Base-by-base conservation (phyloP, 2,888 invertebrate genomes). In the Proisotoma minuta region DNA sequence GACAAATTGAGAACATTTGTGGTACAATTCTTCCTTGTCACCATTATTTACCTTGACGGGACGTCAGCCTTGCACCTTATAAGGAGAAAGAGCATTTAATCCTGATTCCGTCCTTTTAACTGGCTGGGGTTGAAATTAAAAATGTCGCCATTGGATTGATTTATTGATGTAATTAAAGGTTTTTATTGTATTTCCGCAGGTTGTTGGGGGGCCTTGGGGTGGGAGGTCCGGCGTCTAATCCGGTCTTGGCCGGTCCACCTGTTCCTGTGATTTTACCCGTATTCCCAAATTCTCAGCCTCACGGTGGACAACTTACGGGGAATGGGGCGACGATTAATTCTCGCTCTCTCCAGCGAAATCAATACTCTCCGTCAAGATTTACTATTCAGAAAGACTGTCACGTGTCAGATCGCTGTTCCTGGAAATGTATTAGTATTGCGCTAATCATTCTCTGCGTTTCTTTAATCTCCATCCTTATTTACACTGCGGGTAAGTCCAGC, bases 391-490 rank as follows among this genome's bases (percentile, higher is more conserved):
- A 93, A 81, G 86, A 91, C 75, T 92, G 91, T 82, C 90, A 89
- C 79, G 74, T 74, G 60, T 74, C 74, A 52, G 91, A 91, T 79
- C 85, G 91, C 75, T 95, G 95, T 84, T 91, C 93, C 78, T 96
- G 96, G 96, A 92, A 93, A 81, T 95, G 94, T 80, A 87, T 91
- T 79, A 91, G 92, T 79, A 91, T 96, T 79, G 87, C 89, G 76
- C 87, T 95, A 81, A 91, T 95, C 79, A 84, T 94, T 78, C 83
- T 95, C 76, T 87, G 89, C 77, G 89, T 94, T 77, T 88, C 89
- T 76, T 84, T 95, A 77, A 87, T 91, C 76, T 93, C 93, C 74
- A 92, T 93, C 87, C 85, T 94, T 79, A 90, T 91, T 75, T 95
- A 94, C 82, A 92, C 95, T 81, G 92, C 91, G 83, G 90, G 94